phyloP scores from a whole-genome alignment of 2,797 vertebrate species.

The Aldrovandia affinis region DNA sequence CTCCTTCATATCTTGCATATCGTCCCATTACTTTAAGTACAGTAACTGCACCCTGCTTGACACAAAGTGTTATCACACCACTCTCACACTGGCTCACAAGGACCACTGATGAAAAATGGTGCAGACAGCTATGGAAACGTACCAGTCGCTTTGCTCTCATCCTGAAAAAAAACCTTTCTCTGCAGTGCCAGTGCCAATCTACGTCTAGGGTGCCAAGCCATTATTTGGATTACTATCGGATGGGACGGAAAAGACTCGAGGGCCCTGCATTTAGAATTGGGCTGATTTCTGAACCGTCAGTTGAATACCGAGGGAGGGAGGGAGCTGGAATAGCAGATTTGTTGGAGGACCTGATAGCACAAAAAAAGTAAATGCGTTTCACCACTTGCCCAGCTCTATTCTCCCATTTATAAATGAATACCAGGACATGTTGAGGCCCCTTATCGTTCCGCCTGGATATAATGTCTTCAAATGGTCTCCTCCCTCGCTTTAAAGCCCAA shows the following conservation, averaged over 20 bases:
- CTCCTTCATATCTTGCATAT: neutral
- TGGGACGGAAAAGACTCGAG: neutral
- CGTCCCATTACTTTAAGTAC: neutral
- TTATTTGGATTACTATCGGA: constrained; percentile 13
- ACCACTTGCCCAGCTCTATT: constrained; percentile 6
- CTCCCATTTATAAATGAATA: constrained; percentile 19
- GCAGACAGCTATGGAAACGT: neutral
- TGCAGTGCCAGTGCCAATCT: constrained; percentile 3
- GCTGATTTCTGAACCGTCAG: neutral
- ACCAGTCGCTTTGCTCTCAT: neutral
- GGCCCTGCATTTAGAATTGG: neutral
- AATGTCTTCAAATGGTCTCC: constrained; percentile 5
- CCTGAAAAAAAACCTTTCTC: neutral
- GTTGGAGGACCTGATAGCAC: neutral
- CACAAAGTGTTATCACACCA: neutral
- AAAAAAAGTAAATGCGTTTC: constrained; percentile 9
- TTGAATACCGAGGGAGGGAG: constrained; percentile 11
- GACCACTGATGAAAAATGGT: neutral
- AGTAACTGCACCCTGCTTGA: neutral
- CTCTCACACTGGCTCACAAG: neutral
- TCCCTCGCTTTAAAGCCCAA: neutral
- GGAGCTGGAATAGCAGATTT: constrained; percentile 19
- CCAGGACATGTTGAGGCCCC: neutral
- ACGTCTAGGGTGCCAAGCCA: constrained; percentile 1
- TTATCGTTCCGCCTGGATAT: constrained; percentile 9